phyloP scores from a whole-genome alignment of 2,113 vertebrate species.

The Condylura cristata region DNA sequence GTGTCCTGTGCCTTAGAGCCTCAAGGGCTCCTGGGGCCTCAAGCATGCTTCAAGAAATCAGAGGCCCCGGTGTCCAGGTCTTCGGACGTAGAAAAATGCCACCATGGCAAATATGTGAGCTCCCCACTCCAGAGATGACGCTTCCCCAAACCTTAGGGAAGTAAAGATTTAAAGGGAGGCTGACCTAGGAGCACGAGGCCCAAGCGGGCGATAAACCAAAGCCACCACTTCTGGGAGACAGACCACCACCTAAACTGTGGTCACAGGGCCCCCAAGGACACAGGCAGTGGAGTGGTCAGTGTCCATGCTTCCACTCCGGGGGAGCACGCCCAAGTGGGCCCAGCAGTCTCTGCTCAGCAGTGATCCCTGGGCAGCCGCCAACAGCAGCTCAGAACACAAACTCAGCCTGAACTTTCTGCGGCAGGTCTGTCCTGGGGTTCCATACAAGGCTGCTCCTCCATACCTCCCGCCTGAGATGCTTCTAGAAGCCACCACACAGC shows the following conservation, averaged over 20 bases:
- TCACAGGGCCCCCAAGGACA: background rate
- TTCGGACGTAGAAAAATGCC: background rate
- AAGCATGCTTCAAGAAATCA: background rate
- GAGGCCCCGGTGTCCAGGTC: background rate
- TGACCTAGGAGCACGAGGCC: background rate
- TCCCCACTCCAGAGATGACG: background rate
- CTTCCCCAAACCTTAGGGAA: background rate
- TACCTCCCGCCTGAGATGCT: background rate
- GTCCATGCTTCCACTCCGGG: background rate
- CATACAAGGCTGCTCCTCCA: fast-evolving
- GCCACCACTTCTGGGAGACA: background rate
- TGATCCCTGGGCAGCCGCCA: background rate
- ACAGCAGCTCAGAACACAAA: background rate
- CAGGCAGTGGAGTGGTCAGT: background rate
- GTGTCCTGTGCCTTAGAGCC: background rate
- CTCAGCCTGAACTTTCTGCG: background rate
- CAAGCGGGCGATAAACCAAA: background rate
- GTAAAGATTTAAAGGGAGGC: background rate
- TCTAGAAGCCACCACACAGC: background rate
- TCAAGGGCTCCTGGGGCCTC: background rate
- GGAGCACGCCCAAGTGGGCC: background rate
- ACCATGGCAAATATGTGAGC: background rate
- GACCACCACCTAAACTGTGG: background rate
- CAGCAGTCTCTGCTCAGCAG: background rate
- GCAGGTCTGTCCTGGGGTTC: fast-evolving